Base-by-base conservation (phyloP, 2,113 vertebrate genomes). In the Microcebus murinus region DNA sequence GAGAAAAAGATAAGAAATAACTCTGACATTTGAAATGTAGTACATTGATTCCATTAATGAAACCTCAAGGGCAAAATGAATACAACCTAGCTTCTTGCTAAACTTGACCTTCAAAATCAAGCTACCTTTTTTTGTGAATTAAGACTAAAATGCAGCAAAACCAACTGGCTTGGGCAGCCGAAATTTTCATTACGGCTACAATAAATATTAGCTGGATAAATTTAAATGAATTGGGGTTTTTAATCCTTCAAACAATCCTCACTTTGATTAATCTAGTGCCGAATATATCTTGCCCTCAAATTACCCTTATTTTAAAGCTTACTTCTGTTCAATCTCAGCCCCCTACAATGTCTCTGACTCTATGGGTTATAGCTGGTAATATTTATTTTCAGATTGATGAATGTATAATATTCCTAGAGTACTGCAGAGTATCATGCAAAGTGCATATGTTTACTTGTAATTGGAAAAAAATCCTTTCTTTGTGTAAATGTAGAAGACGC, bases 101-200 rank as follows among this genome's bases (percentile, higher is more conserved):
- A 79, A 45, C 11, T 91, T 96, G 36, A 94, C 57, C 74, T 96
- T 92, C 48, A 68, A 61, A 91, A 80, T 96, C 90, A 84, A 97
- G 0, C 68, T 96, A 23, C 4, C 20, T 27, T 80, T 88, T 68
- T 68, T 90, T 76, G 6, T 79, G 0, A 0, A 83, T 93, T 94
- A 91, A 52, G 91, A 87, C 45, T 50, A 91, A 96, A 96, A 67
- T 91, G 8, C 71, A 12, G 18, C 80, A 6, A 95, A 65, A 59
- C 14, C 6, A 85, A 3, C n/a, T 71, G 27, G 65, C 15, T 76
- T 52, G 31, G 21, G 17, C 39, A 68, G 27, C 39, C 94, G 31
- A 85, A 5, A 85, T 79, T 92, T 85, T 96, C 27, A 31, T 90
- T 8, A 65, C 34, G 31, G n/a, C 42, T 63, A 9, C 11, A 23